Evolutionary conservation across 2,888 invertebrate species (phyloP), one percentile per base, ranked within the genome.

Genomic region (Himalopsyche japonica): DNA sequence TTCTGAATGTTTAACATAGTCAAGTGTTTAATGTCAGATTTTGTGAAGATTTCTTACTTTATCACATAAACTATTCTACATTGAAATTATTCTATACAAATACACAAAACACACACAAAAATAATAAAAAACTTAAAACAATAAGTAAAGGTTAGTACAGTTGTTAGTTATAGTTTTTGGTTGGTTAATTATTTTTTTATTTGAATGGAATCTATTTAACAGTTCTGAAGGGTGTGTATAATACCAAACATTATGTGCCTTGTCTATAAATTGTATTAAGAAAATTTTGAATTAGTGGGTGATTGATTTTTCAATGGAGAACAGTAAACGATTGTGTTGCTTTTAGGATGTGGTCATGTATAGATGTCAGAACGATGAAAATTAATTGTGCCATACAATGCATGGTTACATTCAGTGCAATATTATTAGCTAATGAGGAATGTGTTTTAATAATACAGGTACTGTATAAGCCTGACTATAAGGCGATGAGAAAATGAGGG

Each of bases 121-220:
- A 48, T 81, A 70, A 82, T 49, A 85, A 83, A 83, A 85, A 79
- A 70, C 57, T 79, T 57, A 47, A 81, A 64, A n/a, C 20, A 32
- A 32, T 81, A 48, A 48, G 82, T 57, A 79, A 79, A 82, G 83
- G 86, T 79, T 82, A 86, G 80, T 82, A 79, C 80, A 83, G 76
- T 83, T 77, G 82, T 82, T 80, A 79, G 81, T 86, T 83, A 79
- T 79, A 77, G 70, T 70, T 70, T 70, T 70, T 70, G 81, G 81
- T 81, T 83, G 83, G 83, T 83, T 83, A 80, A 15, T 20, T 77
- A n/a, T 20, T 5, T 10, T 77, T 77, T 34, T 6, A 77, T 77
- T 77, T 37, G 18, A 77, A 70, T 70, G 70, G 27, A 27, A 70
- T 70, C 70, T 70, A 70, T 70, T 15, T 7, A 24, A 70, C 27